A percentile compares a stretch with the other conserved stretches of the same genome.
Conservation (phyloP, 1,140 invertebrate genomes). For the Leucophenga varia region DNA sequence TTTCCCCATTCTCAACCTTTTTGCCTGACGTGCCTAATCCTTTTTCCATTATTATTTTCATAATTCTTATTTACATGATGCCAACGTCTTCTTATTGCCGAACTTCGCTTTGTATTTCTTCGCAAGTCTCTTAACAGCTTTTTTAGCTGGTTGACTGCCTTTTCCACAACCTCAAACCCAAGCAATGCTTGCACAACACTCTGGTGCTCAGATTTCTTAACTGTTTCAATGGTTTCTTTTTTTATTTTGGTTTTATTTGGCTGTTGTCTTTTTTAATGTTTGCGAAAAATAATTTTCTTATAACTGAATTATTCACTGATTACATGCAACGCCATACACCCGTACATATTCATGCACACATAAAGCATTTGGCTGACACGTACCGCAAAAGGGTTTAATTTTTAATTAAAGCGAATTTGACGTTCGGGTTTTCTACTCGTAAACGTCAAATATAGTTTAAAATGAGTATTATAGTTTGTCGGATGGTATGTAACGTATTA, state of each 20-base stretch:
- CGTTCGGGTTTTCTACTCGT: too few relatives aligned
- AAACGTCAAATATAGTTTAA: too few relatives aligned
- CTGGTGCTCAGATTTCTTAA: too few relatives aligned
- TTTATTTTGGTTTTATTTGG: conserved; percentile 24
- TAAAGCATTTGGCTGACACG: conserved; percentile 24
- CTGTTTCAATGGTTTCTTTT: too few relatives aligned
- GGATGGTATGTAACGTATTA: too few relatives aligned
- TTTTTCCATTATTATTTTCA: conserved; percentile 58
- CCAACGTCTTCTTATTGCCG: conserved; percentile 27
- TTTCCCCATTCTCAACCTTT: too few relatives aligned
- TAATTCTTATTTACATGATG: conserved; percentile 57
- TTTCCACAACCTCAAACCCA: conserved; percentile 10
- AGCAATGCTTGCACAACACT: too few relatives aligned
- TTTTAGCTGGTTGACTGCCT: conserved; percentile 10
- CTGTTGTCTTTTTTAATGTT: conserved; percentile 35
- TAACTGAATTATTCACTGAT: conserved; percentile 54
- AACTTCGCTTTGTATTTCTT: too few relatives aligned
- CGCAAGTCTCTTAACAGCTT: conserved; percentile 1
- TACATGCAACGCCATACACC: conserved; percentile 36
- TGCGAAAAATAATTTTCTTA: conserved; percentile 52
- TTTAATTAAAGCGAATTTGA: conserved; percentile 45
- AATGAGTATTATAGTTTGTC: too few relatives aligned
- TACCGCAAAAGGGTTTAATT: conserved; percentile 40
- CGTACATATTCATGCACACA: conserved; percentile 15
- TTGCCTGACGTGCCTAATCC: too few relatives aligned